Evolutionary conservation across 2,888 invertebrate genomes (phyloP).

Genomic region (Adelphocoris suturalis): DNA sequence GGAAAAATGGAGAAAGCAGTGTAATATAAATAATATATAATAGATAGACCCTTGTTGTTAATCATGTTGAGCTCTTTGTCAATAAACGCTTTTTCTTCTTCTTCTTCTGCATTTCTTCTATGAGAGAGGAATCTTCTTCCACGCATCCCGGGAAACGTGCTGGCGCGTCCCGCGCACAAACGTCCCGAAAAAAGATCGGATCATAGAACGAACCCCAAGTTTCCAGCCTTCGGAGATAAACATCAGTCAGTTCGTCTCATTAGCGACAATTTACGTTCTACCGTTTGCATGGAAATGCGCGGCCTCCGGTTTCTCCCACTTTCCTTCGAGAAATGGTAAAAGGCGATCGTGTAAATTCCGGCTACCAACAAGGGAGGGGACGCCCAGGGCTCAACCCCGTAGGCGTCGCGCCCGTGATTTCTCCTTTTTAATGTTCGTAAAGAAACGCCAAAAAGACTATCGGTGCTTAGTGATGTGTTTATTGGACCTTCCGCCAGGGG

Average conservation of each 20-base stretch:
- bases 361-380: not conserved
- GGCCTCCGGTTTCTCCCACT: constrained; percentile 2
- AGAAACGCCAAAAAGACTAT: constrained; percentile 14
- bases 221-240: not conserved
- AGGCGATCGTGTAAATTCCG: not conserved
- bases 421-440: constrained; percentile 4
- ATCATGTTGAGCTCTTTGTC: no score
- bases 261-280: constrained; percentile 17
- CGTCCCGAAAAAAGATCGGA: constrained; percentile 15
- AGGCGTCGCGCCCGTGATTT: constrained; percentile 20
- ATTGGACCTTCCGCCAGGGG: not conserved
- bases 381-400: not conserved
- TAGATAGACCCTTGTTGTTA: no score
- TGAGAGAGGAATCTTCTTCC: not conserved
- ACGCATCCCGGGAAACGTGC: not conserved
- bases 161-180: not conserved
- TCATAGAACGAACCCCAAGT: constrained; percentile 11
- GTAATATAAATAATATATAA: no score
- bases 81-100: no score
- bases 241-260: constrained; percentile 35
- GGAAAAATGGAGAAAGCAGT: no score
- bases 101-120: constrained; percentile 3
- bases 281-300: constrained; percentile 22
- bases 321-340: not conserved
- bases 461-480: constrained; percentile 27